Conservation (phyloP, 1,140 invertebrate genomes). For the Drosophila watanabei region DNA sequence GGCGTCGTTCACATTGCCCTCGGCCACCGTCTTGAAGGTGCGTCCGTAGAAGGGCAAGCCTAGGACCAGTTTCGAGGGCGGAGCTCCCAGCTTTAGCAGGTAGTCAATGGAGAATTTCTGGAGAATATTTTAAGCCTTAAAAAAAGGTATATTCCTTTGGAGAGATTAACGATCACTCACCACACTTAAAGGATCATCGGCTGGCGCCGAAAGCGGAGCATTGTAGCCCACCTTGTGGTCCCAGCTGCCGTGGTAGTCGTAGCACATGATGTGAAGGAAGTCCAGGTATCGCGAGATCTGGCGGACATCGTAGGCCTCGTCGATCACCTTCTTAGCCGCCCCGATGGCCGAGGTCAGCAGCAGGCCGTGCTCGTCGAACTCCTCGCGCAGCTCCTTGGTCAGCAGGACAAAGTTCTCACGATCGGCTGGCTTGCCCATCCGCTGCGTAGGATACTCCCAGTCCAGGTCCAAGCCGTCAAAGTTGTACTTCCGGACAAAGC, state of each 20-base stretch:
- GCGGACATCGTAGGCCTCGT: conserved; percentile 91
- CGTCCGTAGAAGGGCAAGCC: conserved; percentile 94
- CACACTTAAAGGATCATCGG: conserved; percentile 88
- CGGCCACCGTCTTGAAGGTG: conserved; percentile 88
- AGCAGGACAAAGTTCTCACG: conserved; percentile 92
- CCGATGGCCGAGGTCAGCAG: conserved; percentile 92
- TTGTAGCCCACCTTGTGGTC: conserved; percentile 91
- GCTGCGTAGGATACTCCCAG: conserved; percentile 93
- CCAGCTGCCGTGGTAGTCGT: conserved; percentile 96
- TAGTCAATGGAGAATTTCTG: conserved; percentile 92
- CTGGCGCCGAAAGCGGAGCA: conserved; percentile 87
- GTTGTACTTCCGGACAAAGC: conserved; percentile 86
- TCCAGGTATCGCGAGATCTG: conserved; percentile 91
- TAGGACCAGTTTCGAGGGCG: conserved; percentile 91
- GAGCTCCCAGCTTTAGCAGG: conserved; percentile 90
- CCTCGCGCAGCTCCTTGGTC: conserved; percentile 89
- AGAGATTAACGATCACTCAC: conserved; percentile 84
- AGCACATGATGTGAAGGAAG: conserved; percentile 95
- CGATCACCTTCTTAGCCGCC: conserved; percentile 90
- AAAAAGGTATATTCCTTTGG: background rate
- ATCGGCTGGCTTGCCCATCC: conserved; percentile 91
- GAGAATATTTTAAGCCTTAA: conserved; percentile 33
- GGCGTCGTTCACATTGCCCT: conserved; percentile 86
- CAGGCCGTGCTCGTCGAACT: conserved; percentile 88
- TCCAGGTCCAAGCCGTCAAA: conserved; percentile 93